Conservation (phyloP, 2,888 invertebrate species). For the Drosophila yooni region DNA sequence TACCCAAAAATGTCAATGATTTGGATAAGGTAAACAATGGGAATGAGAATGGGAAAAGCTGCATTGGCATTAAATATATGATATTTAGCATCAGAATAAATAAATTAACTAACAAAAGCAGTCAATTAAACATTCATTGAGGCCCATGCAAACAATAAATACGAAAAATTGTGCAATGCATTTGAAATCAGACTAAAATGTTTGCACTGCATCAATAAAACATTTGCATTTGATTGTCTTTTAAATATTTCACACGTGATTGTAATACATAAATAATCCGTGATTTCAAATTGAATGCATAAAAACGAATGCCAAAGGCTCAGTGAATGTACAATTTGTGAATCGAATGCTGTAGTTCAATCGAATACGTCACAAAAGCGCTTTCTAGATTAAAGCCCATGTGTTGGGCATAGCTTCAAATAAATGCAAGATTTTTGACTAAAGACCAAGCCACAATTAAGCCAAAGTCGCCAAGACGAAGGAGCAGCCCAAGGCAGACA, state of each 20-base stretch:
- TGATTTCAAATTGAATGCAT: not conserved
- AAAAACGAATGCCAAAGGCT: not conserved
- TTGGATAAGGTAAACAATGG: conserved; percentile 82
- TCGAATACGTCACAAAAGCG: not conserved
- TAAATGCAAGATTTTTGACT: not conserved
- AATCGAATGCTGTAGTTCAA: not conserved
- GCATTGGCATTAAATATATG: not conserved
- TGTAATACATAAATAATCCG: not conserved
- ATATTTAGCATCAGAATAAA: not conserved
- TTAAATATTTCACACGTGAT: not conserved
- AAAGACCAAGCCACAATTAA: not conserved
- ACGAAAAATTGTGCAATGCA: not conserved
- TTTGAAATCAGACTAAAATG: conserved; percentile 1
- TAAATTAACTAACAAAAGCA: conserved; percentile 2
- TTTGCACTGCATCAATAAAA: not conserved
- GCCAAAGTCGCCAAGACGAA: not conserved
- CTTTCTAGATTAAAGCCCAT: not conserved
- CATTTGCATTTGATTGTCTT: not conserved
- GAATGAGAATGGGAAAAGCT: not conserved
- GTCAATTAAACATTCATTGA: not conserved
- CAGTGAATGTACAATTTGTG: not conserved
- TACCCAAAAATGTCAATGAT: conserved; percentile 83
- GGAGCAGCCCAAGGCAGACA: not conserved
- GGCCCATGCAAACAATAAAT: conserved; percentile 1
- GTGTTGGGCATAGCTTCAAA: not conserved